phyloP scores from a whole-genome alignment of 1,140 invertebrate species.

The Lepidurus apus region DNA sequence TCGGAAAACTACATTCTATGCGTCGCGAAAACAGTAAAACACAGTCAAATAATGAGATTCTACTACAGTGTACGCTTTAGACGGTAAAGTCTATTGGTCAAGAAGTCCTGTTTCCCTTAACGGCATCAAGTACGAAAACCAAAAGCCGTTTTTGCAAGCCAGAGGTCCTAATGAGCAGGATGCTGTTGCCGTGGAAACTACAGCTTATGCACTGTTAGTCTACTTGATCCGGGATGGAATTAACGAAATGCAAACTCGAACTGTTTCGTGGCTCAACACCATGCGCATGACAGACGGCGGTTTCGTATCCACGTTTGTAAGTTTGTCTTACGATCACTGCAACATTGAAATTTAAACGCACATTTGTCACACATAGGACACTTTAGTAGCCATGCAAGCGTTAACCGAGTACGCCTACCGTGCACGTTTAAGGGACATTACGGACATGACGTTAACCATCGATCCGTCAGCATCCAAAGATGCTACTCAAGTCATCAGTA shows the following conservation, averaged over 20 bases:
- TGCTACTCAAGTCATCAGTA: constrained; percentile 38
- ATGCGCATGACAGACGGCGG: constrained; percentile 54
- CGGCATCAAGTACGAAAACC: constrained; percentile 47
- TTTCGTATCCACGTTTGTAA: constrained; percentile 55
- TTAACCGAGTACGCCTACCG: constrained; percentile 54
- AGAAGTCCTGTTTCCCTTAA: constrained; percentile 42
- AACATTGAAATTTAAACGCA: background rate
- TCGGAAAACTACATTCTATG: constrained; percentile 41
- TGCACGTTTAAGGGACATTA: constrained; percentile 54
- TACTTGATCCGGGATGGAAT: constrained; percentile 49
- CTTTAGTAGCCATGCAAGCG: constrained; percentile 55
- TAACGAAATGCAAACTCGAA: constrained; percentile 45
- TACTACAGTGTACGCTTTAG: constrained; percentile 40
- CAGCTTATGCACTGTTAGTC: constrained; percentile 55
- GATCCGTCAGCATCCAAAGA: constrained; percentile 45
- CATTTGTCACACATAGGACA: constrained; percentile 48
- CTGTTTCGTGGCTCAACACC: constrained; percentile 56
- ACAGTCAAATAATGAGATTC: constrained; percentile 4
- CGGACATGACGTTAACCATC: constrained; percentile 50
- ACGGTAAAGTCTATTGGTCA: constrained; percentile 51
- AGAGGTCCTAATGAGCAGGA: constrained; percentile 46
- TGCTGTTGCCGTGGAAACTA: constrained; percentile 52
- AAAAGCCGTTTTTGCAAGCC: constrained; percentile 49
- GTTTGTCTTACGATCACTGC: background rate
- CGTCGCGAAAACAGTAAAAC: constrained; percentile 42